phyloP scores from a whole-genome alignment of 2,797 vertebrate genomes.

The Lutjanus argentimaculatus region DNA sequence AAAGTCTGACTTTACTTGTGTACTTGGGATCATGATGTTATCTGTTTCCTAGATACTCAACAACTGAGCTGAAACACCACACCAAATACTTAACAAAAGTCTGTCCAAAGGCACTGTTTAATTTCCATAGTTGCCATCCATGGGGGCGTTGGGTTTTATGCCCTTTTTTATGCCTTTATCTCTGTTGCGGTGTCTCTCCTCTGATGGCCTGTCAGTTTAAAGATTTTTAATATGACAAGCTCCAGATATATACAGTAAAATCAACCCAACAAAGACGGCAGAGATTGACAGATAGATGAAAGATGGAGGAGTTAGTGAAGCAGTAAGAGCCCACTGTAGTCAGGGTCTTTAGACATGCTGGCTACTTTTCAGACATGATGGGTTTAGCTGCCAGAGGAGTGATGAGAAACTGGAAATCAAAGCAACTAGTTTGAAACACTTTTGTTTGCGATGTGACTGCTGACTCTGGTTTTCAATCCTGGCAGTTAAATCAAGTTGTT shows the following conservation, averaged over 20 bases:
- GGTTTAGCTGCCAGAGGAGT: slow-evolving; percentile 42
- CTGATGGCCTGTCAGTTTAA: slow-evolving; percentile 10
- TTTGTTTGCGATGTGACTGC: slow-evolving; percentile 51
- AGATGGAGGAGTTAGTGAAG: slow-evolving; percentile 18
- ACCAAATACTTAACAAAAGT: too few species aligned
- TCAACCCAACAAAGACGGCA: background rate
- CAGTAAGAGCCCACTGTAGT: slow-evolving; percentile 1
- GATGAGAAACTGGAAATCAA: slow-evolving; percentile 36
- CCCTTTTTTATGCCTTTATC: too few species aligned
- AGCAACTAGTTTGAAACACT: slow-evolving; percentile 26
- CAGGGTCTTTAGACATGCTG: slow-evolving; percentile 14
- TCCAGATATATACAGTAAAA: slow-evolving; percentile 5
- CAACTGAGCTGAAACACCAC: too few species aligned
- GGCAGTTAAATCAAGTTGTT: slow-evolving; percentile 64
- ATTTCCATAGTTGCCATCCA: too few species aligned
- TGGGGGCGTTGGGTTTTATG: too few species aligned
- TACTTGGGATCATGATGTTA: too few species aligned
- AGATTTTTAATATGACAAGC: background rate
- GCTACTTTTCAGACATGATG: slow-evolving; percentile 45
- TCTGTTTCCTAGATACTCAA: too few species aligned
- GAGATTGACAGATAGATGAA: slow-evolving; percentile 7
- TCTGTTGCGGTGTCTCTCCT: background rate
- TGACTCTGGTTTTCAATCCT: slow-evolving; percentile 42
- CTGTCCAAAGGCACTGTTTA: too few species aligned
- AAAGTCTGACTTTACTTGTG: too few species aligned